phyloP scores from a whole-genome alignment of 2,797 vertebrate genomes.

The Periophthalmus magnuspinnatus region DNA sequence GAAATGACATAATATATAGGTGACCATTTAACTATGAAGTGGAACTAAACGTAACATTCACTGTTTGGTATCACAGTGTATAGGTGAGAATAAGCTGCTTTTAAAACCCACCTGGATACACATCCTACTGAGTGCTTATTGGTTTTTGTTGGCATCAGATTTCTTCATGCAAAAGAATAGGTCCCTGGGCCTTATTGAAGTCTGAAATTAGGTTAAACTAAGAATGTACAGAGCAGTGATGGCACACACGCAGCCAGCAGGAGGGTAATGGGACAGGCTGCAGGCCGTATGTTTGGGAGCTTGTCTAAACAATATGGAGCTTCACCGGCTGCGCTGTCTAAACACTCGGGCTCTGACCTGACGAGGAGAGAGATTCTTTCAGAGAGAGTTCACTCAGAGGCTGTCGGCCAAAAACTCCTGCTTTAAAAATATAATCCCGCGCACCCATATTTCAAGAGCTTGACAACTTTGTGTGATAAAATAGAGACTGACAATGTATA shows the following conservation, averaged over 20 bases:
- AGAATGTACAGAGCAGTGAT: slow-evolving; percentile 53
- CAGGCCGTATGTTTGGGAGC: slow-evolving; percentile 78
- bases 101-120: slow-evolving; percentile 17
- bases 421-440: slow-evolving; percentile 32
- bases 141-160: slow-evolving; percentile 17
- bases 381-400: slow-evolving; percentile 65
- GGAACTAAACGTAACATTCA: neutral
- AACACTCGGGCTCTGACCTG: slow-evolving; percentile 77
- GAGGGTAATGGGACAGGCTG: slow-evolving; percentile 68
- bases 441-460: slow-evolving; percentile 40
- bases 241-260: slow-evolving; percentile 57
- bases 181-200: slow-evolving; percentile 21
- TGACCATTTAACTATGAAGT: neutral
- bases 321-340: slow-evolving; percentile 76
- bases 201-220: slow-evolving; percentile 54
- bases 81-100: slow-evolving; percentile 10
- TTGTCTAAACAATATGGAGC: slow-evolving; percentile 79
- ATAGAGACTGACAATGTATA: slow-evolving; percentile 34
- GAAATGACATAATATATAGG: neutral
- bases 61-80: neutral
- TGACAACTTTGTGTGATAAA: slow-evolving; percentile 34
- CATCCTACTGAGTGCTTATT: slow-evolving; percentile 15
- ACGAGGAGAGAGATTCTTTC: slow-evolving; percentile 68
- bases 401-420: slow-evolving; percentile 51
- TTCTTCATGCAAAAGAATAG: slow-evolving; percentile 26